phyloP scores from a whole-genome alignment of 2,888 invertebrate species.

The Athalia circularis region DNA sequence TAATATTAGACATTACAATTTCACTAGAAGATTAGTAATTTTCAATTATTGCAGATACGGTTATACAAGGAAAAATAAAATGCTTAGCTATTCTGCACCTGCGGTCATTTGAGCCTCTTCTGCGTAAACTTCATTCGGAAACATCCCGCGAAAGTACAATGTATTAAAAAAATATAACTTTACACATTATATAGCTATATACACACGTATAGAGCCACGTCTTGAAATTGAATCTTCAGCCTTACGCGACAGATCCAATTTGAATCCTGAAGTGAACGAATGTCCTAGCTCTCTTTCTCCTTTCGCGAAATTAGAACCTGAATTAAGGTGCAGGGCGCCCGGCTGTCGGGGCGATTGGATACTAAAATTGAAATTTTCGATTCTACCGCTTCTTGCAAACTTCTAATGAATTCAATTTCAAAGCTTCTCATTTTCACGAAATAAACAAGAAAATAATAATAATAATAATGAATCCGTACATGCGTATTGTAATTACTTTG shows the following conservation, averaged over 20 bases:
- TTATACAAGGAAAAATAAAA: too few relatives aligned
- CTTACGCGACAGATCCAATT: slow-evolving; percentile 42
- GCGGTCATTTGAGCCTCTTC: too few relatives aligned
- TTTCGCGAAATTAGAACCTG: slow-evolving; percentile 40
- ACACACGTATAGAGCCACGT: slow-evolving; percentile 11
- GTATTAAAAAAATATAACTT: too few relatives aligned
- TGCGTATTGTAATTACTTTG: too few relatives aligned
- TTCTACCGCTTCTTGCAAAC: background rate
- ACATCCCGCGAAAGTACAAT: background rate
- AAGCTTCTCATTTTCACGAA: background rate
- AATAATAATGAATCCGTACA: too few relatives aligned
- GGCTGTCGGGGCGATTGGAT: slow-evolving; percentile 24
- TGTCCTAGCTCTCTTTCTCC: slow-evolving; percentile 23
- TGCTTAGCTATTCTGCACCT: too few relatives aligned
- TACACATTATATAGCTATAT: background rate
- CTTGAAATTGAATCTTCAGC: slow-evolving; percentile 36
- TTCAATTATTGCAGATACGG: too few relatives aligned
- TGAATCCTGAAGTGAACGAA: slow-evolving; percentile 41
- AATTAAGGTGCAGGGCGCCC: slow-evolving; percentile 34
- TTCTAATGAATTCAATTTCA: background rate
- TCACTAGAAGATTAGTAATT: too few relatives aligned
- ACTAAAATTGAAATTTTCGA: slow-evolving; percentile 32
- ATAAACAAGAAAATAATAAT: too few relatives aligned
- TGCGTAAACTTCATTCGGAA: too few relatives aligned
- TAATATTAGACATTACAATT: too few relatives aligned